Base-by-base conservation (phyloP, 1,140 invertebrate species). In the Penaeus vannamei region DNA sequence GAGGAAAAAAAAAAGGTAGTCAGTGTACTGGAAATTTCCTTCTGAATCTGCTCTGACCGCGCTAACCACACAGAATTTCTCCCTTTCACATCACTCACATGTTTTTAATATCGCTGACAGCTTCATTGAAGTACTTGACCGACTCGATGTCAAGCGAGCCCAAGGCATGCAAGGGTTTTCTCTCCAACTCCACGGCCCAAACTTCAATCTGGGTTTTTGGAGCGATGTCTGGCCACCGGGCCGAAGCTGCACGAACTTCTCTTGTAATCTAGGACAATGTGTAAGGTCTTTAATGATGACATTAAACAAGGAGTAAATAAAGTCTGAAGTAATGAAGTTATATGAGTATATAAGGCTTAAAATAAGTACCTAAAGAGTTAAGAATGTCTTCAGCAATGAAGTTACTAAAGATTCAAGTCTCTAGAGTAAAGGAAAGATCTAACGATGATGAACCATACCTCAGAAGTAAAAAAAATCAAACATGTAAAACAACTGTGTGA, bases 161-260 rank as follows among this genome's bases (percentile, higher is more conserved):
- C 46, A 90, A 64, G 14, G 88, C 72, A 10, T 85, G 46, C n/a
- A 86, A 23, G 7, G 84, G 32, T 32, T 76, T 85, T 60, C 83
- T 85, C 29, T 90, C 88, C 72, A 90, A 59, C 32, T 90, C 88
- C 22, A 90, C 88, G 1, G 88, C 84, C 88, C 84, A 90, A 23
- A 90, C 84, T 26, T 90, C 88, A 62, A 90, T 77, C 42, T 26
- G 64, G 29, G 88, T 82, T 23, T 66, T 85, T 12, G 76, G 22
- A 22, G n/a, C 64, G 22, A 90, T 22, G 53, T 60, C 66, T 60
- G 84, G 83, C 88, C 88, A 90, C 1, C 84, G 83, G 82, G 60
- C 10, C 12, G 32, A 72, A 32, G 66, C 66, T 14, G n/a, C 32
- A 72, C 66, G n/a, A 10, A 72, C 66, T 26, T 72, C 66, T 72